Conservation (phyloP, 2,113 vertebrate genomes). For the Hypomesus transpacificus region DNA sequence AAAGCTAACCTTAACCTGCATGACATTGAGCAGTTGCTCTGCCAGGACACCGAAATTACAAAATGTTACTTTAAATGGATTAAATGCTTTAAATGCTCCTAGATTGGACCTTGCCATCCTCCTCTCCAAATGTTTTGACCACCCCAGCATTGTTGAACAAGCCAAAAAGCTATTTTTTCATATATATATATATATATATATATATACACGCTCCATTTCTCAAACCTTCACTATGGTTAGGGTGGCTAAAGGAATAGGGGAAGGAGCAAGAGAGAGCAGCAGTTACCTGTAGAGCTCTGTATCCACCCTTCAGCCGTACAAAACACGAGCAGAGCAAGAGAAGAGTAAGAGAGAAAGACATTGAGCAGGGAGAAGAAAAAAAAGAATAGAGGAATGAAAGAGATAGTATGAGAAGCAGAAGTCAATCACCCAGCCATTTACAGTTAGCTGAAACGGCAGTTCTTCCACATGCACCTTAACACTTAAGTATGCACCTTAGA, state of each 20-base stretch:
- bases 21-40: too few relatives aligned
- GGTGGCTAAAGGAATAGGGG: conserved; percentile 55
- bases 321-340: conserved; percentile 71
- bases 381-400: conserved; percentile 31
- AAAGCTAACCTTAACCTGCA: too few relatives aligned
- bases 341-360: conserved; percentile 66
- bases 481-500: too few relatives aligned
- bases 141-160: conserved; percentile 15
- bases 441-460: conserved; percentile 24
- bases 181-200: too few relatives aligned
- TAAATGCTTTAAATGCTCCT: too few relatives aligned
- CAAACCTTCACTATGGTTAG: conserved; percentile 71
- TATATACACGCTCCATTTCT: conserved; percentile 22
- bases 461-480: conserved; percentile 38
- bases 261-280: conserved; percentile 49
- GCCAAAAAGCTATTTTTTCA: neutral
- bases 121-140: too few relatives aligned
- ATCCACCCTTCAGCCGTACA: conserved; percentile 94
- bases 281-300: conserved; percentile 98
- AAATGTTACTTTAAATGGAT: too few relatives aligned
- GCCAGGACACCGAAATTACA: too few relatives aligned
- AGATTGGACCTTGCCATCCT: too few relatives aligned
- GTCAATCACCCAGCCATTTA: conserved; percentile 41
- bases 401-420: conserved; percentile 39
- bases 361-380: conserved; percentile 56